Evolutionary conservation across 2,888 invertebrate genomes (phyloP).

Genomic region (Drosophila neonasuta): DNA sequence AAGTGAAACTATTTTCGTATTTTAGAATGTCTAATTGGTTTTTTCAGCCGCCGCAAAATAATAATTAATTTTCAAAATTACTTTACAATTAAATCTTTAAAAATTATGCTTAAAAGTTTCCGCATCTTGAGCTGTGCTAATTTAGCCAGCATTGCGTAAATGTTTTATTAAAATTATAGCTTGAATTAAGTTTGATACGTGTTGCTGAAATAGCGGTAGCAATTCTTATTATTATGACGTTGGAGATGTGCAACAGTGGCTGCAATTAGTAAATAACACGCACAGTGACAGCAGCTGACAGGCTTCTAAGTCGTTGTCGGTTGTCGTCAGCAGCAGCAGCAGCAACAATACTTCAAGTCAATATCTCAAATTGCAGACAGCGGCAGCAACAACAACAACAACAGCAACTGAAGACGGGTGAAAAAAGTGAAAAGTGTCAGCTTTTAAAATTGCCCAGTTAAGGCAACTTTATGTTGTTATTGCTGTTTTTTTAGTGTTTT

Average conservation of each 20-base stretch:
- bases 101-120: neutral
- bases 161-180: neutral
- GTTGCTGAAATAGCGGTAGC: neutral
- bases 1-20: neutral
- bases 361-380: conserved; percentile 51
- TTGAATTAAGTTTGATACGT: neutral
- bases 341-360: conserved; percentile 26
- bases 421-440: conserved; percentile 68
- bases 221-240: neutral
- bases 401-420: conserved; percentile 1
- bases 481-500: conserved; percentile 25
- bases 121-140: neutral
- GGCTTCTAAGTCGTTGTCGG: conserved; percentile 37
- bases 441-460: conserved; percentile 44
- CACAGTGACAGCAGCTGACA: conserved; percentile 49
- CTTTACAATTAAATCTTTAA: neutral
- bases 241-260: conserved; percentile 28
- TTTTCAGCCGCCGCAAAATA: neutral
- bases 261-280: conserved; percentile 52
- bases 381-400: conserved; percentile 12
- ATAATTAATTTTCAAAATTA: neutral
- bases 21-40: neutral
- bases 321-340: conserved; percentile 17
- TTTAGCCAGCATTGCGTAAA: no score
- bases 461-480: neutral